phyloP scores from a whole-genome alignment of 2,888 invertebrate genomes.

The Amblyteles armatorius region DNA sequence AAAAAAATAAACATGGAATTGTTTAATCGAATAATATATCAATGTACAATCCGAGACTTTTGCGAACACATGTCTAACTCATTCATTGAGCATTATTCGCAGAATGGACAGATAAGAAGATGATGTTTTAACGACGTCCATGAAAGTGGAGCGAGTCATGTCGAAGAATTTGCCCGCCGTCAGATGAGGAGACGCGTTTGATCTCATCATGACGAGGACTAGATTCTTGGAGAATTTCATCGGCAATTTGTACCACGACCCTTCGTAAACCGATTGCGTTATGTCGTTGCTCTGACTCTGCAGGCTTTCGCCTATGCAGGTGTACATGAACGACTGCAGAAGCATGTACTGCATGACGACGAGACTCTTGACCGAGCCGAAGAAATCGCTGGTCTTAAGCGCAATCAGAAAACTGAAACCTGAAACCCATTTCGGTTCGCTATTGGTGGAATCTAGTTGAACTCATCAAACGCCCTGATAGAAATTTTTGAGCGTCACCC shows the following conservation, averaged over 20 bases:
- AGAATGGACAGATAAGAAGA: conserved; percentile 70
- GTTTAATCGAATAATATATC: neutral
- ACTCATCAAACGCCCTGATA: neutral
- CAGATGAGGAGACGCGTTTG: conserved; percentile 66
- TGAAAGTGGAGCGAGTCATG: conserved; percentile 67
- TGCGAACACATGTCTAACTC: too few relatives aligned
- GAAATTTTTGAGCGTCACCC: too few relatives aligned
- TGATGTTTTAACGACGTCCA: conserved; percentile 64
- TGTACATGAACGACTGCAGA: conserved; percentile 68
- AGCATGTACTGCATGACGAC: conserved; percentile 62
- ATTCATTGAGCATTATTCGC: conserved; percentile 58
- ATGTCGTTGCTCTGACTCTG: conserved; percentile 63
- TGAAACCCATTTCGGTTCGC: conserved; percentile 42
- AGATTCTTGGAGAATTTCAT: conserved; percentile 63
- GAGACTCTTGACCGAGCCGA: conserved; percentile 16
- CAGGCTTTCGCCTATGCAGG: conserved; percentile 70
- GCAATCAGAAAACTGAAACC: conserved; percentile 70
- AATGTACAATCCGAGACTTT: neutral
- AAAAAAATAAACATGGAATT: too few relatives aligned
- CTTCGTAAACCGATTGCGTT: conserved; percentile 64
- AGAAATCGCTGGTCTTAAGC: conserved; percentile 46
- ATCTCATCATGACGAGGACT: conserved; percentile 70
- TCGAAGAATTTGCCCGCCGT: conserved; percentile 71
- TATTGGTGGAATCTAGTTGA: neutral
- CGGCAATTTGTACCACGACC: conserved; percentile 71